Percentiles rank a stretch among this genome's conserved stretches.
Conservation (phyloP, 2,888 invertebrate species). For the Platycnemis pennipes region DNA sequence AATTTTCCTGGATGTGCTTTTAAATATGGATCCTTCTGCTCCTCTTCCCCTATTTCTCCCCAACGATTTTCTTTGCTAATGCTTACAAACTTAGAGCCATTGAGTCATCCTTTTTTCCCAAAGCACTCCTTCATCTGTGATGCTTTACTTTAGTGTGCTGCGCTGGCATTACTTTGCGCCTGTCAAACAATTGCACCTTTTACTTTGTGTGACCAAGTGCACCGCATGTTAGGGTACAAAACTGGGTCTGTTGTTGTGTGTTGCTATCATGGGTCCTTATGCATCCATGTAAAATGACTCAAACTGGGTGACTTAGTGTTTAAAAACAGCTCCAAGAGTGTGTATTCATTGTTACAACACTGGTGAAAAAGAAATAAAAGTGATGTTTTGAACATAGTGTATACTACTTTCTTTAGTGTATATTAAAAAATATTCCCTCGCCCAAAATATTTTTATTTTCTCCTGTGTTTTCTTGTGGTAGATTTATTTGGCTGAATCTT, state of each 20-base stretch:
- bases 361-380: conserved; percentile 16
- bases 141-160: background rate
- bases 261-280: conserved; percentile 9
- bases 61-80: background rate
- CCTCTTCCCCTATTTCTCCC: background rate
- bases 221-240: conserved; percentile 39
- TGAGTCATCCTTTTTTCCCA: background rate
- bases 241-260: conserved; percentile 19
- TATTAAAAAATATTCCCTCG: no score
- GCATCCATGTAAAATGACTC: background rate
- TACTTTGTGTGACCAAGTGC: conserved; percentile 18
- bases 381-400: conserved; percentile 4
- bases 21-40: background rate
- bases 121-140: background rate
- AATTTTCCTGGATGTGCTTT: background rate
- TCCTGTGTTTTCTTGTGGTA: background rate
- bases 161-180: conserved; percentile 1
- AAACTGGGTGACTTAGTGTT: conserved; percentile 15
- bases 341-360: conserved; percentile 17
- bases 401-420: background rate
- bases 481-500: no score
- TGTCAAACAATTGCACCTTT: background rate
- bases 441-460: no score
- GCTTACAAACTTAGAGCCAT: background rate
- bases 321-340: conserved; percentile 2